Base-by-base conservation (phyloP, 2,797 vertebrate species). In the Zenarchopterus dispar region DNA sequence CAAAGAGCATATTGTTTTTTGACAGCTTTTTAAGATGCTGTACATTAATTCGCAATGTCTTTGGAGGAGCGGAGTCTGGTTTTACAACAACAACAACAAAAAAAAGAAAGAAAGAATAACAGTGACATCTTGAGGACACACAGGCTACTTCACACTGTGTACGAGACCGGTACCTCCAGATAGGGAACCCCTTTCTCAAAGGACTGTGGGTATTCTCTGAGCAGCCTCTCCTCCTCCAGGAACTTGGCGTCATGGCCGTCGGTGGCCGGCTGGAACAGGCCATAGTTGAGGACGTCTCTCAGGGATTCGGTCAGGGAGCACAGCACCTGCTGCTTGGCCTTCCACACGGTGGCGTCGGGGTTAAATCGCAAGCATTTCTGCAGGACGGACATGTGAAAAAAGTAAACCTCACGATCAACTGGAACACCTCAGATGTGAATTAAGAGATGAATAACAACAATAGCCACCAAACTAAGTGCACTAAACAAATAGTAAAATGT, bases 301-400 rank as follows among this genome's bases (percentile, higher is more conserved):
- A 98, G 91, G 2, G 96, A 97, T 73, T 97, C 96, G 0, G 95
- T 98, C 64, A 98, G 93, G 4, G 96, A 95, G 39, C 96, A 97
- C 51, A 98, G 90, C 41, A 97, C 95, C 91, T 97, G 96, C 92
- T 97, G 96, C 89, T 98, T 98, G 51, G 96, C 96, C 24, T 95
- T 95, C 96, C 96, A 98, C 81, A 97, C 96, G 0, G 95, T 96
- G 47, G 96, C 96, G 0, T 96, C 95, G 0, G 96, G 96, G 85
- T 98, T 97, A 80, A 97, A 98, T 4, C 96, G 93, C 66, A 98
- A 89, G 87, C 96, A 98, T 91, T 98, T 98, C 96, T 98, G 86
- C 65, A 72, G 44, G 23, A 73, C 1, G 71, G 0, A 76, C 11
- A 61, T 54, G 59, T 3, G 6, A 2, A 59, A 19, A 2, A 59